phyloP scores from a whole-genome alignment of 2,113 vertebrate genomes.

The Phalacrocorax pelagicus region DNA sequence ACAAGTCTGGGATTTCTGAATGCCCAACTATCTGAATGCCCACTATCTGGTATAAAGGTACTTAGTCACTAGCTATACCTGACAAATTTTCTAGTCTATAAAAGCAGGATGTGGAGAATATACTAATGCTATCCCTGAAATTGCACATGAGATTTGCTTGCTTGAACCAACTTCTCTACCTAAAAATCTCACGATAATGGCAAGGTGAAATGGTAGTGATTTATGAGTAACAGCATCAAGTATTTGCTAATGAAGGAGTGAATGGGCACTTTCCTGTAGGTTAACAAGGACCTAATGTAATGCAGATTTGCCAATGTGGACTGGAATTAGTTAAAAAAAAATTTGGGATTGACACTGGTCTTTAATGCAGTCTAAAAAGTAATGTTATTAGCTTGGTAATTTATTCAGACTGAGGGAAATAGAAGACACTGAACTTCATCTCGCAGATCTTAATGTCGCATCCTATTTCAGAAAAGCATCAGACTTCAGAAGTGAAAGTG shows the following conservation, averaged over 20 bases:
- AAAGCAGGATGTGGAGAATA: background rate
- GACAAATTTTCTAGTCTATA: background rate
- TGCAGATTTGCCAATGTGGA: background rate
- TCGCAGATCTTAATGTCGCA: slow-evolving; percentile 25
- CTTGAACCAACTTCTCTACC: background rate
- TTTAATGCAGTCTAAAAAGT: background rate
- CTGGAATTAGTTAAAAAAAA: background rate
- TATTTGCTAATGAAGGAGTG: background rate
- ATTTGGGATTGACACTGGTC: background rate
- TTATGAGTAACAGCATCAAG: background rate
- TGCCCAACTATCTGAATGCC: background rate
- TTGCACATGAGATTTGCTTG: background rate
- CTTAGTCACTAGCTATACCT: background rate
- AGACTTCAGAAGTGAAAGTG: slow-evolving; percentile 24
- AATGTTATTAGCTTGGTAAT: slow-evolving; percentile 12
- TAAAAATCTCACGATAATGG: background rate
- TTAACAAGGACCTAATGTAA: background rate
- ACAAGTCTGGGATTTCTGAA: background rate
- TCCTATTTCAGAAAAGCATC: slow-evolving; percentile 24
- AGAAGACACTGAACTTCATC: slow-evolving; percentile 38
- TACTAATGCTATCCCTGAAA: background rate
- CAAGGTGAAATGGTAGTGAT: background rate
- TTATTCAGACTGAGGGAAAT: slow-evolving; percentile 30
- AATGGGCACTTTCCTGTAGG: background rate
- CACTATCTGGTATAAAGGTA: background rate